Percentiles rank a stretch among this genome's conserved stretches.
Evolutionary conservation across 2,797 vertebrate species (phyloP).

Genomic region (Poeciliopsis turneri): DNA sequence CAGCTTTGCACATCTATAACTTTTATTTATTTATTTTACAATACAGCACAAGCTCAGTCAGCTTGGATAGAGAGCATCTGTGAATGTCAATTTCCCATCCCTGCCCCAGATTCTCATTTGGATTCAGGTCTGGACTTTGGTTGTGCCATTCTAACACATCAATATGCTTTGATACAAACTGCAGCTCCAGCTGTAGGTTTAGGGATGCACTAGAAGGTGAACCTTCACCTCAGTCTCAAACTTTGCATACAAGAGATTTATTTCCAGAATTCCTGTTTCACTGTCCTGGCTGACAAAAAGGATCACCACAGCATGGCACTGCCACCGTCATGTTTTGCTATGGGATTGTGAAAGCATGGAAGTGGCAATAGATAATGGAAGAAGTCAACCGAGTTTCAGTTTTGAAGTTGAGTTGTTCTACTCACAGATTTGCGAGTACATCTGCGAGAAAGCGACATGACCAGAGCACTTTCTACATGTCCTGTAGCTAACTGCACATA

Average conservation of each 20-base stretch:
- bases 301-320: background rate
- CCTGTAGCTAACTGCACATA: background rate
- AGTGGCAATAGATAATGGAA: no score
- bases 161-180: slow-evolving; percentile 1
- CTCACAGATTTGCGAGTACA: background rate
- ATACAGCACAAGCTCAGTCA: background rate
- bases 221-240: background rate
- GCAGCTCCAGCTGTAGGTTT: background rate
- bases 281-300: background rate
- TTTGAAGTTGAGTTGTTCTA: background rate
- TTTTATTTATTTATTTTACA: slow-evolving; percentile 3
- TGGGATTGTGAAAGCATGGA: background rate
- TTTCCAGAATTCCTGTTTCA: background rate
- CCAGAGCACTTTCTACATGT: background rate
- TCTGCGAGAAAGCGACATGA: background rate
- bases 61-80: background rate
- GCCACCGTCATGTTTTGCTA: background rate
- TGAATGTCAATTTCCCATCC: slow-evolving; percentile 1
- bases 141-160: background rate
- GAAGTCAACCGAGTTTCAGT: no score
- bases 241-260: background rate
- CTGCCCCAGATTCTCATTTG: background rate
- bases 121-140: slow-evolving; percentile 12
- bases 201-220: background rate
- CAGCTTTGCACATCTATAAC: background rate